Evolutionary conservation across 30 jellyfish, hydroid and myxozoan genomes (phyloP), one percentile per base, ranked within the genome.

Genomic region (Hydractinia echinata): DNA sequence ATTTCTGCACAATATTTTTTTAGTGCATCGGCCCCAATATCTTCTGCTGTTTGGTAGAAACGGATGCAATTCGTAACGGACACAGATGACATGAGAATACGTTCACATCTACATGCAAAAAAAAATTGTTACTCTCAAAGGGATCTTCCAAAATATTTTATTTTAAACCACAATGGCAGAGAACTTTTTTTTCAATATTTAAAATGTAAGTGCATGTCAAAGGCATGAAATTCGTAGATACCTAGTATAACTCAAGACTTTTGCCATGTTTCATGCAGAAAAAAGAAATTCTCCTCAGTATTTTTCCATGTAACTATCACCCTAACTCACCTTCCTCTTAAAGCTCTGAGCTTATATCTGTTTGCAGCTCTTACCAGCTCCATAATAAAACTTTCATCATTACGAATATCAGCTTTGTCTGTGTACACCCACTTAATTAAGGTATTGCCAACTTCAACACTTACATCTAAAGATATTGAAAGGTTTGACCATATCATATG

Each of bases 11-110:
- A 88, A 64, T 87, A 87, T 82, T 84, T 83, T 53, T 86, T 81
- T 79, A 93, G 56, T 51, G 95, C 72, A 52, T 83, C 95, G 13
- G 99, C 96, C 9, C 99, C 99, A 74, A 93, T 87, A 66, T 93
- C 99, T 81, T 93, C 99, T n/a, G 99, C 99, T 15, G 99, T 93
- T 82, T 93, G 97, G 74, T 93, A 93, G 73, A 93, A 93, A 30
- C 91, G 93, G 61, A 93, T 93, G 86, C 99, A 93, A 70, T 93
- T 93, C 13, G 96, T 81, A 21, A 93, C 96, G 16, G 96, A 87
- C 18, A 93, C 95, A 50, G 99, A 87, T 6, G 99, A 93, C 99
- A 93, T 93, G 71, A 93, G 83, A 55, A 93, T 87, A 73, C 87
- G 76, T 51, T 93, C 99, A 80, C 99, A 93, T 72, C 99, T 93